Evolutionary conservation across 2,888 invertebrate species (phyloP).

Genomic region (Thereva nobilitata): DNA sequence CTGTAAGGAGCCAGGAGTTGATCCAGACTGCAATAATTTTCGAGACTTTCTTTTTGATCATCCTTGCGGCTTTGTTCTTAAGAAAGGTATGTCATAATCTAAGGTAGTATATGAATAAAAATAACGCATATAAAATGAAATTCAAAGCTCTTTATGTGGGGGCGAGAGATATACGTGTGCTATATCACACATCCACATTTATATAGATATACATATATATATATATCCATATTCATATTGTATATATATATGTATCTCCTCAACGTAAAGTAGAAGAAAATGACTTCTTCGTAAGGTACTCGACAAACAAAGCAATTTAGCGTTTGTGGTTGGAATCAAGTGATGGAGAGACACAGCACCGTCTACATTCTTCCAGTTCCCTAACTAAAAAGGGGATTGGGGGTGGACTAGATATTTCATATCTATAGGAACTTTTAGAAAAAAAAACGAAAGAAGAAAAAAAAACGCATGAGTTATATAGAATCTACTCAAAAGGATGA

Average conservation of each 20-base stretch:
- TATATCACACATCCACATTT: background rate
- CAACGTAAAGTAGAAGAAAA: slow-evolving; percentile 1
- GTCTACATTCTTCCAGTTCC: no score
- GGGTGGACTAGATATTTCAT: no score
- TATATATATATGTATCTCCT: no score
- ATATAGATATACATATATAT: no score
- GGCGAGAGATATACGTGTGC: slow-evolving; percentile 6
- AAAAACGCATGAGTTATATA: no score
- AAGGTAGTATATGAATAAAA: slow-evolving; percentile 18
- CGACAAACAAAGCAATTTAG: slow-evolving; percentile 28
- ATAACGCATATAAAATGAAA: background rate
- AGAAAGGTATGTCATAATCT: slow-evolving; percentile 71
- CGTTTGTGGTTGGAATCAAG: background rate
- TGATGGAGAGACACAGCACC: background rate
- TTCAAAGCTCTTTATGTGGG: background rate
- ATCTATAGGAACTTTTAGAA: no score
- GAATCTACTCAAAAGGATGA: no score
- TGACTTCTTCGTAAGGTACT: slow-evolving; percentile 1
- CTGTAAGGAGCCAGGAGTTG: slow-evolving; percentile 86
- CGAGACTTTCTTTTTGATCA: slow-evolving; percentile 92
- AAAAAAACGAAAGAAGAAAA: no score
- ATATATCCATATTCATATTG: no score
- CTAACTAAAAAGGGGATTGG: no score
- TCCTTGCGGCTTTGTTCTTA: slow-evolving; percentile 87
- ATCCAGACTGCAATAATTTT: slow-evolving; percentile 91